A percentile compares a stretch with the other conserved stretches of the same genome.
Conservation (phyloP, 2,888 invertebrate species). For the Spatulosminthurus flaviceps region DNA sequence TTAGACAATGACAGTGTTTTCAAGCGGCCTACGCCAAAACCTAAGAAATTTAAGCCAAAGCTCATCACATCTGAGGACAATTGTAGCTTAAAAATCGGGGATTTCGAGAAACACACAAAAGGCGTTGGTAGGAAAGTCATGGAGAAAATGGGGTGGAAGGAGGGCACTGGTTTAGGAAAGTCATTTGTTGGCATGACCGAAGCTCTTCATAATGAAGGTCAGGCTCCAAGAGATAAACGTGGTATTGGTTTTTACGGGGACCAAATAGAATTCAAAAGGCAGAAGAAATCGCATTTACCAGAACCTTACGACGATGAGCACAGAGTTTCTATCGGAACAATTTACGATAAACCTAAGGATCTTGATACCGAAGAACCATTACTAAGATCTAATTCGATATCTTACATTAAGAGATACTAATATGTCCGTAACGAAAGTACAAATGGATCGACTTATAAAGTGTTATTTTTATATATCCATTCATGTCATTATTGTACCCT, state of each 20-base stretch:
- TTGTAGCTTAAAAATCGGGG: conserved; percentile 63
- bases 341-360: conserved; percentile 59
- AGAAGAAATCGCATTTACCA: conserved; percentile 32
- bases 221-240: conserved; percentile 56
- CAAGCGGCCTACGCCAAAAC: conserved; percentile 25
- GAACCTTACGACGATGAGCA: conserved; percentile 55
- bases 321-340: conserved; percentile 59
- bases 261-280: conserved; percentile 53
- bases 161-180: conserved; percentile 68
- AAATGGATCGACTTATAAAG: no score
- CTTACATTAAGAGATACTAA: conserved; percentile 57
- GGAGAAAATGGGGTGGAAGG: conserved; percentile 68
- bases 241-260: conserved; percentile 62
- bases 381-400: conserved; percentile 56
- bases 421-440: no score
- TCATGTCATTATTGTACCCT: no score
- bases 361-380: conserved; percentile 58
- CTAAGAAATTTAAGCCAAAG: background rate
- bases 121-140: conserved; percentile 66
- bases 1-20: conserved; percentile 56
- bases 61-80: background rate
- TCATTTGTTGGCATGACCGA: conserved; percentile 56
- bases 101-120: conserved; percentile 68
- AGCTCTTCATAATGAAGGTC: conserved; percentile 59
- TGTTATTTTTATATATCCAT: conserved; percentile 1